Base-by-base conservation (phyloP, 2,888 invertebrate species). In the Augiades crinisus region DNA sequence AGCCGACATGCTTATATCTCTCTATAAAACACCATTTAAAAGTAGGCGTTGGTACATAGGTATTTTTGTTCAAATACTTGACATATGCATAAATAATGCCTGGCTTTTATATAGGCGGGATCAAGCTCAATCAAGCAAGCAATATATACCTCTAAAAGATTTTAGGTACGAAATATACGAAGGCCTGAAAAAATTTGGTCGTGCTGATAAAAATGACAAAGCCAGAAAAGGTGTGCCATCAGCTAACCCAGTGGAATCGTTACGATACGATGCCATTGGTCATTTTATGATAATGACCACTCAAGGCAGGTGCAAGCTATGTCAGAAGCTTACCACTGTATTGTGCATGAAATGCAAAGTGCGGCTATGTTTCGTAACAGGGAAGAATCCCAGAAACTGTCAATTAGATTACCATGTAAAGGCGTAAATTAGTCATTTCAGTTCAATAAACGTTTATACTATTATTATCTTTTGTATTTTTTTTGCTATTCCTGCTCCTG, bases 1-100 rank as follows among this genome's bases (percentile, higher is more conserved):
- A 10, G 61, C 62, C 5, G 70, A 72, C 34, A 68, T 65, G 64
- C 58, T 66, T 4, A 57, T 67, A 37, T 59, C 62, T 2, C 49
- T 66, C 5, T 64, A 67, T 40, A 61, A 53, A 60, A 65, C 55
- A 5, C 60, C 62, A 14, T 60, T 65, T 43, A 65, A 68, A 36
- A 63, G 50, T 14, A 55, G 64, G 19, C 55, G 67, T 19, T 70
- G 70, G 68, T 71, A 70, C 43, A 54, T 70, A 17, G 60, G 62
- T 21, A 63, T 74, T 31, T 72, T 72, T 63, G 60, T 46, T 5
- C 65, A 64, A 45, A 10, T 62, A 16, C 21, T 63, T 17, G 65
- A 60, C 16, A 62, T 64, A 16, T 60, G 64, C 41, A 54, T 65
- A 53, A n/a, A n/a, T n/a, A n/a, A n/a, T n/a, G n/a, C n/a, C n/a